Percentiles rank a stretch among this genome's conserved stretches.
Conservation (phyloP, 2,888 invertebrate genomes). For the Harpagoxenus sublaevis region DNA sequence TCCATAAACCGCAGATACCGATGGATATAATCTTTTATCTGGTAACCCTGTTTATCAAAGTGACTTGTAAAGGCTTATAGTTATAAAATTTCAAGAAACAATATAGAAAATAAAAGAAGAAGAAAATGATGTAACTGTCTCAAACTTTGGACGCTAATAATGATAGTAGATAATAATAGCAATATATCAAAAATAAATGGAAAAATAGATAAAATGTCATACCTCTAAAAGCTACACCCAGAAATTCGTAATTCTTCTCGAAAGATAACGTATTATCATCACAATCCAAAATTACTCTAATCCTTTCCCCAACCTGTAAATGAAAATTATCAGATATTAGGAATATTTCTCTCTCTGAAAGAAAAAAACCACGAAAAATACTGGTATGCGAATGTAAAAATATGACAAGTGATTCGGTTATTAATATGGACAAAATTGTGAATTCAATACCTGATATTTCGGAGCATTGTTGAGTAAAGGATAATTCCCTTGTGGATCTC, state of each 20-base stretch:
- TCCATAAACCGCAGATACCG: conserved; percentile 99
- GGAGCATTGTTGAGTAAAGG: conserved; percentile 98
- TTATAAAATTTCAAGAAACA: background rate
- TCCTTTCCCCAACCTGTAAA: conserved; percentile 97
- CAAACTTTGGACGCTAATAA: background rate
- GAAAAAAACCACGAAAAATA: too few relatives aligned
- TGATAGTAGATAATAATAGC: background rate
- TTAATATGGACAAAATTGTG: background rate
- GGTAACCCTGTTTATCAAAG: conserved; percentile 91
- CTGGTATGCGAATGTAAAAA: conserved; percentile 8
- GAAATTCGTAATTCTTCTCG: conserved; percentile 99
- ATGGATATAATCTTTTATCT: conserved; percentile 96
- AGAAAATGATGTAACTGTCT: background rate
- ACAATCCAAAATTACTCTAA: conserved; percentile 98
- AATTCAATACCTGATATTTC: conserved; percentile 95
- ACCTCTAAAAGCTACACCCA: conserved; percentile 99
- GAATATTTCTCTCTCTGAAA: background rate
- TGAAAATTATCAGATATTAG: conserved; percentile 56
- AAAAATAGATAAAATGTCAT: conserved; percentile 64
- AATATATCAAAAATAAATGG: background rate
- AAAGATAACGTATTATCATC: conserved; percentile 98
- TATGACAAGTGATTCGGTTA: background rate
- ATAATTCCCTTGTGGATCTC: conserved; percentile 97
- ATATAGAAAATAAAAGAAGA: background rate
- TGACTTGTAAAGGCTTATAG: background rate